Base-by-base conservation (phyloP, 2,113 vertebrate species). In the Thryonomys swinderianus region DNA sequence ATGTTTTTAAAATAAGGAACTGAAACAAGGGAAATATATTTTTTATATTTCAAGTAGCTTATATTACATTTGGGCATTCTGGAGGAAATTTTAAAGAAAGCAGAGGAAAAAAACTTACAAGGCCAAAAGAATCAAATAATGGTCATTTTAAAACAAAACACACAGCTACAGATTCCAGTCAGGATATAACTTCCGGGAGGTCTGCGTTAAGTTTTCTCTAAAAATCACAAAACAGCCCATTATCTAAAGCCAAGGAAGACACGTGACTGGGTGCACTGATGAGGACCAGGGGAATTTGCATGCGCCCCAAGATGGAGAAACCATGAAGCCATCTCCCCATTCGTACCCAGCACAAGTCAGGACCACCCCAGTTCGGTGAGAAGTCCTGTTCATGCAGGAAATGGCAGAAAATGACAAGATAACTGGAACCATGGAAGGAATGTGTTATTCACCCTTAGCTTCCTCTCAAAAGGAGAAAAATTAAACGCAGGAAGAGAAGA, bases 1-100 rank as follows among this genome's bases (percentile, higher is more conserved):
- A 62, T 17, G 2, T 95, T 95, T 95, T 95, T 85, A 87, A 96
- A 96, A 96, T 80, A 88, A 95, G 88, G 37, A 92, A 91, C 2
- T n/a, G 23, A 94, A 90, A 95, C 42, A 95, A 93, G 27, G 42
- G 34, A 23, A 93, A 83, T 71, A 21, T 2, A 86, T 2, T 79
- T 67, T 45, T 85, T 96, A 34, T 64, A 95, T 95, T 81, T 94
- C 61, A 93, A 90, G 88, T 78, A 74, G 85, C 81, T 71, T 90
- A 88, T 10, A 89, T 59, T 12, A 61, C 37, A 80, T 32, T 93
- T 7, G 55, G 61, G 73, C 37, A 90, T 79, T 53, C 62, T 82
- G n/a, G 18, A 17, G 34, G 74, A 89, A 92, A 81, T 34, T 21
- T 32, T 81, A 94, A 76, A 94, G 37, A 53, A 81, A 59, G 42